These are phyloP conservation scores for Stegastes partitus DNA, from an alignment of 2,113 vertebrate genomes.

Conservation along the genomic window DNA sequence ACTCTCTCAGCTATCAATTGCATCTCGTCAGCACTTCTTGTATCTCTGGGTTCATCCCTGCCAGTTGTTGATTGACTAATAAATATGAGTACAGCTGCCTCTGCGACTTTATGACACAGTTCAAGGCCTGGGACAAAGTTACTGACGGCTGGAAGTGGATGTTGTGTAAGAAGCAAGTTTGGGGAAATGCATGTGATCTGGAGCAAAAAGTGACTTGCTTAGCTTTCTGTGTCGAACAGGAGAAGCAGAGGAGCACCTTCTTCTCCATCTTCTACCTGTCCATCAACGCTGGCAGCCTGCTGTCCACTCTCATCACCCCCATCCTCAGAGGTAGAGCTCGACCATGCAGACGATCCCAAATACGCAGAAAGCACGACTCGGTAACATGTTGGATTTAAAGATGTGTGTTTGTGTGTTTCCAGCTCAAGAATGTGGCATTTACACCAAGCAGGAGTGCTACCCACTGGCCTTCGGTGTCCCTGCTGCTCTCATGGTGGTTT, in stretches of 20 bases:
- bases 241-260: constrained; percentile 92
- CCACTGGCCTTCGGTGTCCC: constrained; percentile 96
- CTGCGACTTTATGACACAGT: constrained; percentile 30
- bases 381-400: too few species aligned
- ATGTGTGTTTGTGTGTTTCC: constrained; percentile 38
- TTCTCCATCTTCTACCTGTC: constrained; percentile 97
- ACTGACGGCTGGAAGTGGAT: background rate
- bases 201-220: background rate
- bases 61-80: constrained; percentile 63
- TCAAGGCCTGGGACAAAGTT: constrained; percentile 53
- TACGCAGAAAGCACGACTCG: background rate
- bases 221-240: constrained; percentile 80
- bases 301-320: constrained; percentile 95
- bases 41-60: constrained; percentile 46
- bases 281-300: constrained; percentile 94
- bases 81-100: background rate
- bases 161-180: background rate
- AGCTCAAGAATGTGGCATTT: constrained; percentile 92
- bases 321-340: constrained; percentile 88
- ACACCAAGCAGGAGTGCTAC: constrained; percentile 88
- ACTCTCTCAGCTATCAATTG: constrained; percentile 27
- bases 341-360: background rate
- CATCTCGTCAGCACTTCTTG: constrained; percentile 58
- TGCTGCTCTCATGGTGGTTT: constrained; percentile 91
- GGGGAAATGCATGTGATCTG: too few species aligned